Conservation (phyloP, 2,113 vertebrate genomes). For the Setophaga petechia region DNA sequence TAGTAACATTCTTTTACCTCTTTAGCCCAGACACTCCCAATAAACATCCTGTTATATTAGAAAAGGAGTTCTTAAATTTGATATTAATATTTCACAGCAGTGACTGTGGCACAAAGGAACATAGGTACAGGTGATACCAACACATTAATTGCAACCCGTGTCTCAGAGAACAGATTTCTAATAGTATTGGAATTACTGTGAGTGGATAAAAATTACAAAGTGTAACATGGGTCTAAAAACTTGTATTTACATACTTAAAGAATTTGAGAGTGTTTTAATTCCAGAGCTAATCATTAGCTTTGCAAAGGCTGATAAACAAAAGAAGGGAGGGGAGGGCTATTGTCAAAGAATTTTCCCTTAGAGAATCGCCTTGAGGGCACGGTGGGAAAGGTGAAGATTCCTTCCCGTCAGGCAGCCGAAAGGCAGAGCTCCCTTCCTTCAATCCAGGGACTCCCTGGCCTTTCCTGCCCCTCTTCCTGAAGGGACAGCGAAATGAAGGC, state of each 20-base stretch:
- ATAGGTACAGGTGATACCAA: neutral
- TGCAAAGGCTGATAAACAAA: neutral
- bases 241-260: neutral
- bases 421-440: neutral
- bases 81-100: neutral
- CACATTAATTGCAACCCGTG: neutral
- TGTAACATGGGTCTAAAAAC: neutral
- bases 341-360: neutral
- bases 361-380: neutral
- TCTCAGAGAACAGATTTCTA: neutral
- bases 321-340: neutral
- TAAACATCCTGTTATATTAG: neutral
- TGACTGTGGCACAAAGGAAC: neutral
- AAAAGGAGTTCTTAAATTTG: neutral
- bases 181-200: neutral
- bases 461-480: neutral
- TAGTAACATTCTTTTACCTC: neutral
- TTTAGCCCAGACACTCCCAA: neutral
- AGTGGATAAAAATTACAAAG: neutral
- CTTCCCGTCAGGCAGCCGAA: neutral
- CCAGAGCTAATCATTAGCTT: neutral
- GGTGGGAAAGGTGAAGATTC: neutral
- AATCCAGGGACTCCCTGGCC: neutral
- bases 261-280: neutral
- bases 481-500: neutral